Base-by-base conservation (phyloP, 2,888 invertebrate species). In the Acheta domesticus region DNA sequence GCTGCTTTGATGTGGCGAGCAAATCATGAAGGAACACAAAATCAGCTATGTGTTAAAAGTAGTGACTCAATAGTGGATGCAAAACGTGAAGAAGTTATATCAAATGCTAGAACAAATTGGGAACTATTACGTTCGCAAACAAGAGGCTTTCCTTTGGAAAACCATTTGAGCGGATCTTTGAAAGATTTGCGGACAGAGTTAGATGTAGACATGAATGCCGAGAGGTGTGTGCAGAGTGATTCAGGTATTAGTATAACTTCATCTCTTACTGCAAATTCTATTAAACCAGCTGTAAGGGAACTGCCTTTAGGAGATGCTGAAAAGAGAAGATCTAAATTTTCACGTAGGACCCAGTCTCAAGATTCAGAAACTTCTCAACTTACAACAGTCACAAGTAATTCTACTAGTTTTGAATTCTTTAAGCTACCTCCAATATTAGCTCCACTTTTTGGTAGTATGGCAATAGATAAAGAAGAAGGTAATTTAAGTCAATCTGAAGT, bases 31-130 rank as follows among this genome's bases (percentile, higher is more conserved):
- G 90, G 91, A 75, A 90, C 91, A n/a, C 92, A 90, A 83, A 92
- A 91, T 83, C 90, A 91, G 84, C 91, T 92, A 78, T 89, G 90
- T 81, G 89, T 89, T 79, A 90, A 89, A 82, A 89, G 89, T 74
- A 88, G 89, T 76, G 90, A 91, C 83, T 89, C 90, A 16, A 87
- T 87, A 78, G 85, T 87, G 74, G 89, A 88, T 82, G 92, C 92
- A 73, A 89, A 92, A 0, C 89, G 94, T n/a, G 94, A 95, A 85
- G 94, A 95, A 86, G 92, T 94, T 4, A 95, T 95, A 82, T 93
- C 94, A 74, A 95, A 95, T 85, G 95, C 95, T 2, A 90, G 94
- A 82, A 94, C 94, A n/a, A 95, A 94, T 85, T 95, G 95, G 95
- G 94, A 95, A 86, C 86, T 94, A 77, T 87, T 94, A 19, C 89